Conservation (phyloP, 2,797 vertebrate species). For the Hipposideros larvatus region DNA sequence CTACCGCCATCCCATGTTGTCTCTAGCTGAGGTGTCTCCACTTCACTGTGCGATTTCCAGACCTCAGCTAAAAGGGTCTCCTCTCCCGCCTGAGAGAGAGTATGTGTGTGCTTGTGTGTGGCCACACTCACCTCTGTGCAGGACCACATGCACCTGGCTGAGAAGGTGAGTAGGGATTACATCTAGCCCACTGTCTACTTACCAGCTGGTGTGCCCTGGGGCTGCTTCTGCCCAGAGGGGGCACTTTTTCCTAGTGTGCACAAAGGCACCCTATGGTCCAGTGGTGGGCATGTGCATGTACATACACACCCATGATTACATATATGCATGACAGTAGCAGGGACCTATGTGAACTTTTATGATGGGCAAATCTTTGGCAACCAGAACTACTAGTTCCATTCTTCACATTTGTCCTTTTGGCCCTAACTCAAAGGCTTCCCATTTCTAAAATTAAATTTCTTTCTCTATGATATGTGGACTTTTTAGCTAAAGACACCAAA, state of each 20-base stretch:
- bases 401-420: not conserved
- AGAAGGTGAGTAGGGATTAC: not conserved
- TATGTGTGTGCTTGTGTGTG: not conserved
- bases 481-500: not conserved
- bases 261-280: no score
- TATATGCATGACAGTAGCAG: accelerated
- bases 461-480: not conserved
- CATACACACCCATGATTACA: not conserved
- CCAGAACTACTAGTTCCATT: not conserved
- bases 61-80: not conserved
- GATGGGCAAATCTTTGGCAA: not conserved
- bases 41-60: not conserved
- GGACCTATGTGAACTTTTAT: not conserved
- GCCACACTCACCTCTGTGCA: not conserved
- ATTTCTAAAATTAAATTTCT: not conserved
- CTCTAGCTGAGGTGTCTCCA: not conserved
- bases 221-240: not conserved
- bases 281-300: accelerated
- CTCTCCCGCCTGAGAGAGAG: not conserved
- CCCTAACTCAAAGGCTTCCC: not conserved
- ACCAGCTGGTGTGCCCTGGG: not conserved
- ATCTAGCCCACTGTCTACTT: not conserved
- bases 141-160: not conserved
- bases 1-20: not conserved
- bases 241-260: not conserved